Conservation (phyloP, 2,113 vertebrate species). For the Octodon degus region DNA sequence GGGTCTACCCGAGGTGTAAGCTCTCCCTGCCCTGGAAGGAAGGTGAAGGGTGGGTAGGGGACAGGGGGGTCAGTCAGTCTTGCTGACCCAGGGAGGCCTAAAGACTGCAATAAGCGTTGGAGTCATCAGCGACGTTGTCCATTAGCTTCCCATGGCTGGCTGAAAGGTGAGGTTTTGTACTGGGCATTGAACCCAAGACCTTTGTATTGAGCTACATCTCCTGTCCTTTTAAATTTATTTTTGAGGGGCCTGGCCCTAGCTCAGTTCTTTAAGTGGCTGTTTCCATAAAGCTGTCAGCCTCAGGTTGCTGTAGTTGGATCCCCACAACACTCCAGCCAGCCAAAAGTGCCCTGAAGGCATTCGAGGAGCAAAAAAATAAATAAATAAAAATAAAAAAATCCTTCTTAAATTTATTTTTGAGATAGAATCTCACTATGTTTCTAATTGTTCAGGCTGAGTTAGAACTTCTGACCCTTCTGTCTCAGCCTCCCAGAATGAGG, state of each 20-base stretch:
- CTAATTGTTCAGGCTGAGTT: not conserved
- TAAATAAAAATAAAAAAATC: too few relatives aligned
- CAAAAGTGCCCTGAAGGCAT: too few relatives aligned
- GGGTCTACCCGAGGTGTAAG: not conserved
- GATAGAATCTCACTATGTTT: not conserved
- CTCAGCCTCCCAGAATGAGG: not conserved
- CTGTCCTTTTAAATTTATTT: not conserved
- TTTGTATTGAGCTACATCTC: not conserved
- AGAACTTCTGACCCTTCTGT: not conserved
- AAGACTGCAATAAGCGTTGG: not conserved
- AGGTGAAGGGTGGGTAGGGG: not conserved
- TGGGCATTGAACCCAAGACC: not conserved
- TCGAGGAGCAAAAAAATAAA: too few relatives aligned
- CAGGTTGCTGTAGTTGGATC: too few relatives aligned
- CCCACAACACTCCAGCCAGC: too few relatives aligned
- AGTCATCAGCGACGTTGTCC: fast-evolving
- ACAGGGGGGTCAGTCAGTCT: not conserved
- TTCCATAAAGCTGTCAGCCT: too few relatives aligned
- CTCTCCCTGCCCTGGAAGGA: not conserved
- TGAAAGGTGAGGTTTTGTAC: not conserved
- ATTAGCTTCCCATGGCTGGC: not conserved
- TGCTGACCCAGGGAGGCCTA: not conserved
- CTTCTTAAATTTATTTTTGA: not conserved
- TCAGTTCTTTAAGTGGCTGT: too few relatives aligned
- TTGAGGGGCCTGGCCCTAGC: too few relatives aligned